phyloP scores from a whole-genome alignment of 2,797 vertebrate genomes.

The Syngnathus acus region DNA sequence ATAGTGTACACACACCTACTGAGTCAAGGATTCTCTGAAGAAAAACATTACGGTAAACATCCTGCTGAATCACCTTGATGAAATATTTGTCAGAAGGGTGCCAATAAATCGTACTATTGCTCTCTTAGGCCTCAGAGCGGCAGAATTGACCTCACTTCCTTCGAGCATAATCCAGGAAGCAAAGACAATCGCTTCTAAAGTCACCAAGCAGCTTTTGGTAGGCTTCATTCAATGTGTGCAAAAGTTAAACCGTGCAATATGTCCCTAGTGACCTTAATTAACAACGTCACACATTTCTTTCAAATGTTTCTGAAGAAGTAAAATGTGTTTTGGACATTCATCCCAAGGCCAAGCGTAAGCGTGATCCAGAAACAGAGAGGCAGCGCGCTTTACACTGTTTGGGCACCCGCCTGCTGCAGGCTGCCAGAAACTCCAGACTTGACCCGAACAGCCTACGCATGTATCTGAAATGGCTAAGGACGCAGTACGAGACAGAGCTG shows the following conservation, averaged over 20 bases:
- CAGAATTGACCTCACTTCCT: slow-evolving; percentile 85
- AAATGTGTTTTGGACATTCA: slow-evolving; percentile 26
- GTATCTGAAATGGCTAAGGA: slow-evolving; percentile 84
- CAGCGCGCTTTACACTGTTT: slow-evolving; percentile 80
- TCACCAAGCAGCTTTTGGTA: slow-evolving; percentile 83
- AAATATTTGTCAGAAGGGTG: not conserved
- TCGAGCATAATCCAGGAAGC: slow-evolving; percentile 77
- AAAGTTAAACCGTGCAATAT: not conserved
- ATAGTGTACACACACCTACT: slow-evolving; percentile 84
- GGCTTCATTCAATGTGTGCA: slow-evolving; percentile 18
- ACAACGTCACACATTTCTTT: slow-evolving; percentile 7
- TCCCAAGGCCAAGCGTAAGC: slow-evolving; percentile 76
- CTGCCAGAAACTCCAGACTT: slow-evolving; percentile 85
- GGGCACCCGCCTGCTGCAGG: slow-evolving; percentile 81
- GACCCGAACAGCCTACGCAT: slow-evolving; percentile 80
- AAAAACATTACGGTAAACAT: slow-evolving; percentile 85
- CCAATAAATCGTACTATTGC: not conserved
- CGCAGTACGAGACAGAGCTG: slow-evolving; percentile 74
- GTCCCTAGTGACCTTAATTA: not conserved
- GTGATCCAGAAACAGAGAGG: slow-evolving; percentile 71
- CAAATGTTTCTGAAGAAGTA: slow-evolving; percentile 7
- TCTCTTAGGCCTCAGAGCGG: slow-evolving; percentile 83
- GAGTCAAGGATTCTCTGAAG: slow-evolving; percentile 82
- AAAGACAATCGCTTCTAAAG: slow-evolving; percentile 72
- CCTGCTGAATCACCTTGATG: not conserved